Percentiles rank a stretch among this genome's conserved stretches.
Evolutionary conservation across 2,797 vertebrate species (phyloP).

Genomic region (Siniperca obscura): DNA sequence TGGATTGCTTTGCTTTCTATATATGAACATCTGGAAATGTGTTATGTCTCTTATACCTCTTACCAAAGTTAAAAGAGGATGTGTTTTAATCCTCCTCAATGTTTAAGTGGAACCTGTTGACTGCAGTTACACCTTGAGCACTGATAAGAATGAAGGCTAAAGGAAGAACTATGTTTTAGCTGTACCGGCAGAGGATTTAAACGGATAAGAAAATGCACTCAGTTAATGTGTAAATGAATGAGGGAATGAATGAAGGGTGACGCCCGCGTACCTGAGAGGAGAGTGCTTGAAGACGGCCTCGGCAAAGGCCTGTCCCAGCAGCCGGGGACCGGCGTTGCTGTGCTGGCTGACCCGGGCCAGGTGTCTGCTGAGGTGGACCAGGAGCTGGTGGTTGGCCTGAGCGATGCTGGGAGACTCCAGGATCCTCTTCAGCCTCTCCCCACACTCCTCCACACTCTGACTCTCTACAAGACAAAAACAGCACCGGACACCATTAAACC

Average conservation of each 20-base stretch:
- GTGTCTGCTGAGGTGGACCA: constrained; percentile 83
- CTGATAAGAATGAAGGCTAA: not conserved
- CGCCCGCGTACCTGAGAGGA: constrained; percentile 80
- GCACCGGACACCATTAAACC: not conserved
- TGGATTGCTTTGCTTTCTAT: not conserved
- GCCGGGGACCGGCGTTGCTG: constrained; percentile 67
- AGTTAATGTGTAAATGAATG: not conserved
- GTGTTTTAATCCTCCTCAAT: not conserved
- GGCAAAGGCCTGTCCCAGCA: constrained; percentile 82
- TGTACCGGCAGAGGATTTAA: not conserved
- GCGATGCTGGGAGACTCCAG: constrained; percentile 85
- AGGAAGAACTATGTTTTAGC: not conserved
- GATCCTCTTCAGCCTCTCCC: constrained; percentile 84
- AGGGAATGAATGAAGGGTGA: not conserved
- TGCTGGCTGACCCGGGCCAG: constrained; percentile 76
- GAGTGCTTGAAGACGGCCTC: constrained; percentile 80
- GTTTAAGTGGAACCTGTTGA: too few relatives aligned
- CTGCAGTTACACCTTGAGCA: not conserved
- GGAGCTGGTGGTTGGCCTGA: constrained; percentile 83
- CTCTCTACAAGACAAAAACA: constrained; percentile 73
- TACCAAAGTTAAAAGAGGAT: not conserved
- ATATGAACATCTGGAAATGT: not conserved
- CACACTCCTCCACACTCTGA: constrained; percentile 84
- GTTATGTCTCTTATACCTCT: not conserved
- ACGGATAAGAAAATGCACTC: too few relatives aligned